These are phyloP conservation scores for Phocides pigmalion DNA, from an alignment of 1,140 invertebrate genomes.

Conservation along the genomic window DNA sequence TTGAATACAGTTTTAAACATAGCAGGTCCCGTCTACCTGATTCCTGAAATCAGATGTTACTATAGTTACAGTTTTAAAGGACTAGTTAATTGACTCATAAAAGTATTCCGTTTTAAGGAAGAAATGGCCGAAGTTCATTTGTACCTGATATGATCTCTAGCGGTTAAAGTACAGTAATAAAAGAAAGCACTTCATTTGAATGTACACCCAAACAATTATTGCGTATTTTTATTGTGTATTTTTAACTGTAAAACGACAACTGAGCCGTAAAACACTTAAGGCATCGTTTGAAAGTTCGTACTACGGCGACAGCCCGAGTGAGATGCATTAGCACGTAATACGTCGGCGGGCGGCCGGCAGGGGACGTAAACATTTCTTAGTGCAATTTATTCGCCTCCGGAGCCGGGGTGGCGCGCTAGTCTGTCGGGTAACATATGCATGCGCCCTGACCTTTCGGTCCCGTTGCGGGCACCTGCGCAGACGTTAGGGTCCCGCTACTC, in stretches of 20 bases:
- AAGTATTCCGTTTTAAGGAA: no score
- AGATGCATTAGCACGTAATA: conserved; percentile 33
- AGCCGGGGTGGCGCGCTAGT: conserved; percentile 37
- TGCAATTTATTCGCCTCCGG: conserved; percentile 29
- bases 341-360: background rate
- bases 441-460: conserved; percentile 64
- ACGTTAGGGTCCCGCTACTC: conserved; percentile 65
- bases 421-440: conserved; percentile 48
- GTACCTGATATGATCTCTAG: background rate
- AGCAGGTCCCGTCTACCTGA: no score
- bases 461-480: conserved; percentile 68
- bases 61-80: no score
- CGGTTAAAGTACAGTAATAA: background rate
- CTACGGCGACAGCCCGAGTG: background rate
- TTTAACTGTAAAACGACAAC: background rate
- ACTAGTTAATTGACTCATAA: no score
- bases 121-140: background rate
- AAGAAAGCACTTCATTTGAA: background rate
- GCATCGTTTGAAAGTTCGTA: conserved; percentile 8
- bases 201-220: background rate
- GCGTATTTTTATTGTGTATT: background rate
- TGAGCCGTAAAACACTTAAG: conserved; percentile 7
- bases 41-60: no score
- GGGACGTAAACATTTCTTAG: conserved; percentile 34
- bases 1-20: no score